Evolutionary conservation across 1,140 invertebrate species (phyloP).

Genomic region (Bradynema listronoti): DNA sequence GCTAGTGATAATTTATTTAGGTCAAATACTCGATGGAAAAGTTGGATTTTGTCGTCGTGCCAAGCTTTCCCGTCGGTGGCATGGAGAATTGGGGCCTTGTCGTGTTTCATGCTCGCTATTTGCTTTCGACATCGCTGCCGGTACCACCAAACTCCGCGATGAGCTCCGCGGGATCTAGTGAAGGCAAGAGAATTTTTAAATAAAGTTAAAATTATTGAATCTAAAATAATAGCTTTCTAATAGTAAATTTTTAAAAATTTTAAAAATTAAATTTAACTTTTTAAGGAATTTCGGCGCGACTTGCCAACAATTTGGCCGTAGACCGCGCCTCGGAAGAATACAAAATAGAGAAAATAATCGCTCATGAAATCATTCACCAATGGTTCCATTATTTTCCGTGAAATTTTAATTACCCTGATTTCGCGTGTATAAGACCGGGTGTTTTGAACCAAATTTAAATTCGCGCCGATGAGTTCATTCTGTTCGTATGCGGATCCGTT

Average conservation of each 20-base stretch:
- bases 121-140: constrained; percentile 7
- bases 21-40: constrained; percentile 53
- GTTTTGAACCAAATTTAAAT: too few relatives aligned
- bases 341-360: constrained; percentile 49
- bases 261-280: too few relatives aligned
- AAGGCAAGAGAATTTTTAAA: constrained; percentile 2
- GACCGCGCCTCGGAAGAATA: constrained; percentile 51
- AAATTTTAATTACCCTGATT: neutral
- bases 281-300: too few relatives aligned
- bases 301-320: constrained; percentile 44
- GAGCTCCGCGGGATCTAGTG: neutral
- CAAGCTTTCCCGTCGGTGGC: constrained; percentile 61
- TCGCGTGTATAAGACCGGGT: too few relatives aligned
- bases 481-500: too few relatives aligned
- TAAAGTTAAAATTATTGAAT: too few relatives aligned
- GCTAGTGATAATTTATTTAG: too few relatives aligned
- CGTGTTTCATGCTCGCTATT: constrained; percentile 20
- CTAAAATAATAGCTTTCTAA: too few relatives aligned
- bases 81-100: constrained; percentile 38
- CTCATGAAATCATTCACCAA: constrained; percentile 50
- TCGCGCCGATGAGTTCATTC: too few relatives aligned
- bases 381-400: constrained; percentile 47
- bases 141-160: neutral
- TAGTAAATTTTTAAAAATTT: too few relatives aligned
- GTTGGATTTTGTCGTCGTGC: constrained; percentile 61